A percentile compares a stretch with the other conserved stretches of the same genome.
These are phyloP conservation scores for Poicephalus meyeri DNA, from an alignment of 2,113 vertebrate genomes.

Conservation along the genomic window DNA sequence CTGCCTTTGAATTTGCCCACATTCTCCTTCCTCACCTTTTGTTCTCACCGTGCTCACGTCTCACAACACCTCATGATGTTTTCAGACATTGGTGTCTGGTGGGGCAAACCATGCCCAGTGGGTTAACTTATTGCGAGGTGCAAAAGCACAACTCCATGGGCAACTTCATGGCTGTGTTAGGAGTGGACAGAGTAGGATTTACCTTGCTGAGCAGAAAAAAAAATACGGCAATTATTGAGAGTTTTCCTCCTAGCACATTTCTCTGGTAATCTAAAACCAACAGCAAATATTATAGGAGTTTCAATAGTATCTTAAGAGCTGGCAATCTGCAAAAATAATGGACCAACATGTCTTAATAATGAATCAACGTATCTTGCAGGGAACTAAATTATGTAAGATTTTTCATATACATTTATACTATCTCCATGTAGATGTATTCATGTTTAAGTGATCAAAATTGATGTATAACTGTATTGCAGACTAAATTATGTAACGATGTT, in stretches of 20 bases:
- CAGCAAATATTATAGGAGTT: neutral
- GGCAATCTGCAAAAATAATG: neutral
- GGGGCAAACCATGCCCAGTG: neutral
- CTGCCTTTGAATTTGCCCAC: neutral
- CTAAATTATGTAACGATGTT: neutral
- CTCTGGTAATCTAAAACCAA: neutral
- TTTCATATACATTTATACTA: neutral
- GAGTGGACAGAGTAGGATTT: neutral
- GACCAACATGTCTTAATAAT: neutral
- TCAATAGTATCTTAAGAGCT: neutral
- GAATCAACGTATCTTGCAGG: neutral
- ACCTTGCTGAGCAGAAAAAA: accelerated
- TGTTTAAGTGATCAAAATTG: neutral
- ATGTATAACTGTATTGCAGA: neutral
- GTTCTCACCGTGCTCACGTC: accelerated
- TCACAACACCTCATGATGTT: neutral
- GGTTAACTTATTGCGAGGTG: neutral
- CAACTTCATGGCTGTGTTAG: accelerated
- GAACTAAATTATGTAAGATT: accelerated
- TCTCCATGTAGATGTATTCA: constrained; percentile 13
- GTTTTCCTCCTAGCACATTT: neutral
- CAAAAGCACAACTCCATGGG: neutral
- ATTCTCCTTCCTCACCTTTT: neutral
- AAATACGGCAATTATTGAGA: neutral
- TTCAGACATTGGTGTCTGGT: accelerated